Conservation (phyloP, 37 sponge, comb jelly and placozoan genomes). For the Aphrocallistes beatrix region DNA sequence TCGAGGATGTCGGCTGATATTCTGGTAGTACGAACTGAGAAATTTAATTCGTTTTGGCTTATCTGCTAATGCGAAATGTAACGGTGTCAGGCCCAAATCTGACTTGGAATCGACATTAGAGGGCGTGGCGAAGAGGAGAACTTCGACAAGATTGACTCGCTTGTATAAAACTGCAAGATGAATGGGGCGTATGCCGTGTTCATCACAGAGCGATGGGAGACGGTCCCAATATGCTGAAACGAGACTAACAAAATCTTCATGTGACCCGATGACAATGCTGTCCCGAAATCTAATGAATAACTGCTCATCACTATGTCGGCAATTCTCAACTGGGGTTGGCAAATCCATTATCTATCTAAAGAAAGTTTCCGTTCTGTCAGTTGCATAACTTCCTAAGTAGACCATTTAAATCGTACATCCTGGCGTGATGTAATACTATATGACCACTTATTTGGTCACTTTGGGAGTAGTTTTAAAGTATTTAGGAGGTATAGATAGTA, state of each 20-base stretch:
- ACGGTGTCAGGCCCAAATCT: background rate
- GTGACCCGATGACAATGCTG: background rate
- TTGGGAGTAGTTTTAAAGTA: no score
- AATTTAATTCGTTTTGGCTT: background rate
- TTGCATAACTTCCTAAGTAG: no score
- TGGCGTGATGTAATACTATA: no score
- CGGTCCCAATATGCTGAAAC: background rate
- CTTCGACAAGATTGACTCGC: background rate
- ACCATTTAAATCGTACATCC: no score
- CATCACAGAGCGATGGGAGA: background rate
- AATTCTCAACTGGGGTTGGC: no score
- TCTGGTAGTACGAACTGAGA: background rate
- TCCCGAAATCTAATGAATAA: background rate
- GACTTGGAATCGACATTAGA: background rate
- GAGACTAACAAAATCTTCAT: background rate
- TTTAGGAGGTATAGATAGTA: no score
- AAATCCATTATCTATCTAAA: no score
- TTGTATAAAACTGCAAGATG: constrained; percentile 1
- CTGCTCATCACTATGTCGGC: background rate
- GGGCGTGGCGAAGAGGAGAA: background rate
- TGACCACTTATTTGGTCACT: no score
- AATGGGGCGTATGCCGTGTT: background rate
- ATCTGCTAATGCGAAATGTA: background rate
- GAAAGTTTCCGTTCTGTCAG: no score
- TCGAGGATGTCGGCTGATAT: background rate